Evolutionary conservation across 2,113 vertebrate genomes (phyloP).

Genomic region (Dipodomys ordii): DNA sequence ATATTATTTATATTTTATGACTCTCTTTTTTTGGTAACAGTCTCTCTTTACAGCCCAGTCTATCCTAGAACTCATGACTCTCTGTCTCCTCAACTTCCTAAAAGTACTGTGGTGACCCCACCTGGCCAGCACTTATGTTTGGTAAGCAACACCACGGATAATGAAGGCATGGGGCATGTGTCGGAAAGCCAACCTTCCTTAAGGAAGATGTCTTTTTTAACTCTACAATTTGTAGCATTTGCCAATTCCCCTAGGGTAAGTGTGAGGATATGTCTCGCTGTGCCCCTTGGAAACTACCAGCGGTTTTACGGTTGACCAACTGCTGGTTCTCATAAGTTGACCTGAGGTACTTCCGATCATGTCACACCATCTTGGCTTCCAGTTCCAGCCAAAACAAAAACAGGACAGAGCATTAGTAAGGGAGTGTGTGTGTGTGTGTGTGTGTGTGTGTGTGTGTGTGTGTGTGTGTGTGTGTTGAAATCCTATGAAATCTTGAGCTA

Average conservation of each 20-base stretch:
- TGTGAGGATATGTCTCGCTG: background rate
- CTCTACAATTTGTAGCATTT: background rate
- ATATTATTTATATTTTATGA: background rate
- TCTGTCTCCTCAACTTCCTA: background rate
- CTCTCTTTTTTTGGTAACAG: background rate
- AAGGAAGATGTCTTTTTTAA: background rate
- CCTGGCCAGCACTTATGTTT: background rate
- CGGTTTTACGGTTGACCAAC: background rate
- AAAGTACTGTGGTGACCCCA: background rate
- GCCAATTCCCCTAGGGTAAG: background rate
- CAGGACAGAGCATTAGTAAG: background rate
- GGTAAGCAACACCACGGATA: background rate
- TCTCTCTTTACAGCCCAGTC: background rate
- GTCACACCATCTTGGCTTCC: background rate
- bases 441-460: too few relatives aligned
- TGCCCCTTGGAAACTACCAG: too few relatives aligned
- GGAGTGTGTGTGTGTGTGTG: too few relatives aligned
- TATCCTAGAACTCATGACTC: background rate
- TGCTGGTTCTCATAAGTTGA: background rate
- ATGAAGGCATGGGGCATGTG: too few relatives aligned
- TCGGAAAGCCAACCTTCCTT: background rate
- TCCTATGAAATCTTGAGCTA: background rate
- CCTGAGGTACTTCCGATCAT: accelerated
- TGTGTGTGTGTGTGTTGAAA: background rate
- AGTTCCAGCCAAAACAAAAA: background rate